Percentiles rank a stretch among this genome's conserved stretches.
Conservation (phyloP, 2,113 vertebrate species). For the Amphiprion ocellaris region DNA sequence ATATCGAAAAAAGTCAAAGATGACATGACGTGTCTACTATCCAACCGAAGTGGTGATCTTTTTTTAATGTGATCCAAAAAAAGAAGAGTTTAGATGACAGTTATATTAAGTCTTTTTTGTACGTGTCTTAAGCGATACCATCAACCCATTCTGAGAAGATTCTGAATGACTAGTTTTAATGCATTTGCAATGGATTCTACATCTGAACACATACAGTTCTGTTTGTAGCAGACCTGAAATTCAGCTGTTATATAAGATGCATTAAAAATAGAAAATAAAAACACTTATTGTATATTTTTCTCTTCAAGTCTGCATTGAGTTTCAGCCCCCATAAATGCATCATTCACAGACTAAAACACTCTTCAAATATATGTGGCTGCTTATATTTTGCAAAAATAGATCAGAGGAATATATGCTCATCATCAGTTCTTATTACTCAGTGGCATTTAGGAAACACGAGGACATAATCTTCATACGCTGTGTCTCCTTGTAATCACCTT, state of each 20-base stretch:
- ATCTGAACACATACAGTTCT: background rate
- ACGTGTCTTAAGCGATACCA: background rate
- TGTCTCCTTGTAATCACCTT: slow-evolving; percentile 65
- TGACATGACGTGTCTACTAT: background rate
- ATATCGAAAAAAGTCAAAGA: background rate
- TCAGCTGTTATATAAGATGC: background rate
- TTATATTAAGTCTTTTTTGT: background rate
- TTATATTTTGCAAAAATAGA: slow-evolving; percentile 24
- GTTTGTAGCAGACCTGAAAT: background rate
- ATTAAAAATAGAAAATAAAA: background rate
- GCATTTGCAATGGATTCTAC: background rate
- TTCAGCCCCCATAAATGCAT: background rate
- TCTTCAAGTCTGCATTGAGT: background rate
- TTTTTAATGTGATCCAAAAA: background rate
- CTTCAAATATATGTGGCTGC: background rate
- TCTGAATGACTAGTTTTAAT: no score
- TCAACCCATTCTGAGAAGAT: background rate
- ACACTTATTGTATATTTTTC: background rate
- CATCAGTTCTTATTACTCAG: slow-evolving; percentile 46
- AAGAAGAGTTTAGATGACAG: background rate
- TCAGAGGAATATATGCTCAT: slow-evolving; percentile 36
- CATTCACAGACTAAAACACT: background rate
- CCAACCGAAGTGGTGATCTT: background rate
- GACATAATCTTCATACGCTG: slow-evolving; percentile 32
- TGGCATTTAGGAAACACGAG: slow-evolving; percentile 58